Evolutionary conservation across 1,140 invertebrate species (phyloP).

Genomic region (Platyscapa corneri): DNA sequence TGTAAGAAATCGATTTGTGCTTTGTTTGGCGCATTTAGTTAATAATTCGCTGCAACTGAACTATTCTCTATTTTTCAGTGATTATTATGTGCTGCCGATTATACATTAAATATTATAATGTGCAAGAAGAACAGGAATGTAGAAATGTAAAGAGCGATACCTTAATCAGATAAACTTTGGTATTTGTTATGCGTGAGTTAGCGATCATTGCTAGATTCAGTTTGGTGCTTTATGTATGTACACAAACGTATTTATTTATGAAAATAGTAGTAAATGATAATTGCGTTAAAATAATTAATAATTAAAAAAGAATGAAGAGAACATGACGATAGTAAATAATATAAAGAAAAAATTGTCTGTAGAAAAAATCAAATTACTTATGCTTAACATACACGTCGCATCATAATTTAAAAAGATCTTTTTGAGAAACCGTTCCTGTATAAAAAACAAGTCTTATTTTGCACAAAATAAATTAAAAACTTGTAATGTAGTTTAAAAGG

Average conservation of each 20-base stretch:
- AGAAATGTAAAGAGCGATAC: conserved; percentile 59
- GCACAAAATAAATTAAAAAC: conserved; percentile 39
- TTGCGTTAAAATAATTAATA: conserved; percentile 35
- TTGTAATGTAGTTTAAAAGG: not conserved
- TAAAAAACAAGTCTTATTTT: conserved; percentile 15
- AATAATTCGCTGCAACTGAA: conserved; percentile 27
- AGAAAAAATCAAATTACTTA: conserved; percentile 14
- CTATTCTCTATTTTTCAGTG: not conserved
- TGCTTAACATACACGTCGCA: conserved; percentile 23
- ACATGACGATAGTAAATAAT: conserved; percentile 49
- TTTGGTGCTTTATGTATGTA: conserved; percentile 60
- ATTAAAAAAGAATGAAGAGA: conserved; percentile 12
- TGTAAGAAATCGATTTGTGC: conserved; percentile 26
- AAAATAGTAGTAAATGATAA: conserved; percentile 45
- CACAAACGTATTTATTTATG: conserved; percentile 55
- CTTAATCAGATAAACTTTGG: conserved; percentile 73
- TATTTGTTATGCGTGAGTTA: conserved; percentile 70
- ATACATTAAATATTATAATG: conserved; percentile 15
- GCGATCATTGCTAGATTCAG: conserved; percentile 52
- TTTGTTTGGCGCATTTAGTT: conserved; percentile 5
- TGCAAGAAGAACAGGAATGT: conserved; percentile 55
- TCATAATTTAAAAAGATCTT: not conserved
- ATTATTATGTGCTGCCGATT: conserved; percentile 28
- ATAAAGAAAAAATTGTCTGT: conserved; percentile 47
- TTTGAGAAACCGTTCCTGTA: conserved; percentile 10